These are phyloP conservation scores for Prunella strophiata DNA, from an alignment of 2,797 vertebrate genomes.

Conservation along the genomic window DNA sequence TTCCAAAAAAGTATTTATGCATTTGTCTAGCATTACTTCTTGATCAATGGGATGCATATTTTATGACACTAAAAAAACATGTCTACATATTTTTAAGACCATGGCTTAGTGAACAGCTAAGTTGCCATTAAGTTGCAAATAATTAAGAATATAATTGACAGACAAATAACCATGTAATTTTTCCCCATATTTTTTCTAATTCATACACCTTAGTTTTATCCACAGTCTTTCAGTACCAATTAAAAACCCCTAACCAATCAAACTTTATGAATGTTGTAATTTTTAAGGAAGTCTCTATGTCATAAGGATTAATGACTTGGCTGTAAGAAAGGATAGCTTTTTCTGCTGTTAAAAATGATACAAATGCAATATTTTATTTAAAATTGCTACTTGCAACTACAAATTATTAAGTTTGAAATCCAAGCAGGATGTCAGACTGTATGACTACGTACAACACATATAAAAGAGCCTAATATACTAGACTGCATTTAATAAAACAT, in stretches of 20 bases:
- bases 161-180: not conserved
- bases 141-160: not conserved
- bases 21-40: not conserved
- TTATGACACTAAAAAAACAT: not conserved
- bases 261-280: not conserved
- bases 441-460: not conserved
- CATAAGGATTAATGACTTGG: not conserved
- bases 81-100: not conserved
- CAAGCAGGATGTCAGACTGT: not conserved
- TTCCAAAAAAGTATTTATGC: not conserved
- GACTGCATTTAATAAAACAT: not conserved
- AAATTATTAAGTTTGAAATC: not conserved
- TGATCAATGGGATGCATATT: not conserved
- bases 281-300: not conserved
- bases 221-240: not conserved
- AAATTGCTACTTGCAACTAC: not conserved
- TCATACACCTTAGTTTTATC: not conserved
- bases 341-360: not conserved
- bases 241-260: not conserved
- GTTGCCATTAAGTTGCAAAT: not conserved
- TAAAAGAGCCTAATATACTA: not conserved
- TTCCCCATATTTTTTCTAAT: not conserved
- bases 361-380: not conserved
- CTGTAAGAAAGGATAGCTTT: not conserved
- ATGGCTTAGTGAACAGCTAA: not conserved